These are phyloP conservation scores for Nemopilema nomurai DNA, from an alignment of 30 jellyfish, hydroid and myxozoan genomes.

Conservation along the genomic window DNA sequence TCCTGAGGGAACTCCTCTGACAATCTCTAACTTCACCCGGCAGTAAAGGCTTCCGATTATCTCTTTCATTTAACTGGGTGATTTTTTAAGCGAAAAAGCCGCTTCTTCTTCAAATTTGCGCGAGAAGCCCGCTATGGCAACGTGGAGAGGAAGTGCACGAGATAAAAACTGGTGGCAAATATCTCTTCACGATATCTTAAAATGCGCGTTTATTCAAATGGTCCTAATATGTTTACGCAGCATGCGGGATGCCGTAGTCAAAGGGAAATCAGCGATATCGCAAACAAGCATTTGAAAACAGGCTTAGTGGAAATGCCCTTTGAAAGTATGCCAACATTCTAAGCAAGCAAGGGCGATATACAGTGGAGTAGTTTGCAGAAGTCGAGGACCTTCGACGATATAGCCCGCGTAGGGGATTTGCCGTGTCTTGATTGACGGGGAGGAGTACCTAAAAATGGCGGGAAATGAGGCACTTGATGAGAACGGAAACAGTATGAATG, in stretches of 20 bases:
- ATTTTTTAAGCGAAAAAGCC: no score
- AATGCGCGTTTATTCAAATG: neutral
- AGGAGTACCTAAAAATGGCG: constrained; percentile 9
- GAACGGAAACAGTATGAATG: constrained; percentile 36
- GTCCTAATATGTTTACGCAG: constrained; percentile 25
- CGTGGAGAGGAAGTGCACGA: neutral
- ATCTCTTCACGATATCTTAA: neutral
- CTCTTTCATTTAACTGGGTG: no score
- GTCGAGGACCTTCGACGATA: no score
- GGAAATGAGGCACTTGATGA: neutral
- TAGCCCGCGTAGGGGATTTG: no score
- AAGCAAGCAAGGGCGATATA: neutral
- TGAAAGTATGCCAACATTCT: constrained; percentile 14
- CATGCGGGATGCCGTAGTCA: constrained; percentile 31
- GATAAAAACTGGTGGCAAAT: neutral
- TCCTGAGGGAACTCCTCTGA: no score
- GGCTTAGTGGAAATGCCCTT: constrained; percentile 1
- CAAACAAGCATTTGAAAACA: constrained; percentile 31
- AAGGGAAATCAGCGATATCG: constrained; percentile 39
- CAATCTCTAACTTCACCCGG: no score
- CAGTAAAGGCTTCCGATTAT: no score
- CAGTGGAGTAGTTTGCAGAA: neutral
- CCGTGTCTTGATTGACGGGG: neutral
- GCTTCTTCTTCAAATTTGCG: neutral
- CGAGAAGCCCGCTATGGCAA: neutral